Evolutionary conservation across 92 coral and sea anemone species (phyloP), one percentile per base, ranked within the genome.

Genomic region (Zoanthus solanderi): DNA sequence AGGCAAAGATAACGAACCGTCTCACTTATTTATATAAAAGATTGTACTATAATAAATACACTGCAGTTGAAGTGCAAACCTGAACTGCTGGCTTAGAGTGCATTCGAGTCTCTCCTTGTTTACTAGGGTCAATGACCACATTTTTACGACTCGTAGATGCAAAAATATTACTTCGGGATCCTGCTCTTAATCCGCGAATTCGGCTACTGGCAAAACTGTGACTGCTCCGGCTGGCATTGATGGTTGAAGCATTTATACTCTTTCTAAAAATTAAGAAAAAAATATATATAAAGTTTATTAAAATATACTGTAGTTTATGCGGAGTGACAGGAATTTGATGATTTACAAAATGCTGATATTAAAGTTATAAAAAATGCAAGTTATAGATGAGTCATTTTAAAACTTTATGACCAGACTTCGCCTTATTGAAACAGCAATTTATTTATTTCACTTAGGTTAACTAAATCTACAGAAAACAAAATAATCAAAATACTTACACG

Each of bases 201-300:
- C 96, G 94, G 73, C 99, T 89, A 78, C 94, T 91, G 17, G 94
- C 93, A 78, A 97, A 95, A 87, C 99, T 97, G 94, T 97, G 99
- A 72, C 98, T 97, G 93, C 99, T 97, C 83, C 98, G 98, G 31
- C 98, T 97, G 7, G 95, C 93, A 88, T 87, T 94, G 88, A 91
- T 72, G 88, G 74, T 72, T 28, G 90, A 61, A 81, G 74, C 85
- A 65, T 6, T 71, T 2, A 44, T 89, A 16, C 79, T 87, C 77
- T 95, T 95, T 79, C 98, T 95, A 75, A 37, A 5, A 37, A 9
- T 9, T 34, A 42, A 72, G 5, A 5, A 87, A n/a, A 42, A 67
- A 61, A 66, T 37, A 34, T 16, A 11, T 28, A 60, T 0, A 4
- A 75, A 23, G 13, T 50, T 50, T 50, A 50, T 50, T 34, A 34